phyloP scores from a whole-genome alignment of 2,113 vertebrate genomes.

The Sigmodon hispidus region DNA sequence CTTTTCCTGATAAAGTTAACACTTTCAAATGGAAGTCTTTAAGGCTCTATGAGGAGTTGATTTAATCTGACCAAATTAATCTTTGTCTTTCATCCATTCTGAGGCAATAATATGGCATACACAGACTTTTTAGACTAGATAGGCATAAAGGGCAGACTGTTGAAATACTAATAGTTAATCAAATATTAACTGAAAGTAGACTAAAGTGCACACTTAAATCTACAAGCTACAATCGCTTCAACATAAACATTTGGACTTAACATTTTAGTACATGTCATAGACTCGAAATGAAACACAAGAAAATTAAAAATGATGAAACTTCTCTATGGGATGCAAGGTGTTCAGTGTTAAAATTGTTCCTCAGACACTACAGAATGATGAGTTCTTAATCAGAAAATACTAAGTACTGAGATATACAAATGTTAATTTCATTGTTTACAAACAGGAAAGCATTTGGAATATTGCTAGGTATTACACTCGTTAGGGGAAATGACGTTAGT shows the following conservation, averaged over 20 bases:
- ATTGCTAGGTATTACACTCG: neutral
- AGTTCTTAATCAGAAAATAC: neutral
- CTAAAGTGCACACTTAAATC: slow-evolving; percentile 37
- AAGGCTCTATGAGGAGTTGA: neutral
- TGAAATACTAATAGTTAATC: slow-evolving; percentile 68
- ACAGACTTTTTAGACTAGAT: slow-evolving; percentile 7
- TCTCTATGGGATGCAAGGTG: slow-evolving; percentile 23
- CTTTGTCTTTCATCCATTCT: neutral
- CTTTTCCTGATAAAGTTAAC: neutral
- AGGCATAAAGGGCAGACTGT: neutral
- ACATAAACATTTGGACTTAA: too few relatives aligned
- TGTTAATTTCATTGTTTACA: neutral
- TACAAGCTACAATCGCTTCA: slow-evolving; percentile 35
- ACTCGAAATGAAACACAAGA: neutral
- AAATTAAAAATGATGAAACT: neutral
- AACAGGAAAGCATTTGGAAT: neutral
- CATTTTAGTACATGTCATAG: neutral
- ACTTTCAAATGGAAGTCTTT: neutral
- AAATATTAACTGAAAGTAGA: slow-evolving; percentile 67
- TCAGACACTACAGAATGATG: neutral
- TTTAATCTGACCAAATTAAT: neutral
- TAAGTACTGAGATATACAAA: neutral
- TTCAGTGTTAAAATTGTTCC: neutral
- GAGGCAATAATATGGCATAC: neutral
- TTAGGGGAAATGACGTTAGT: neutral